Conservation (phyloP, 2,113 vertebrate genomes). For the Solea solea region DNA sequence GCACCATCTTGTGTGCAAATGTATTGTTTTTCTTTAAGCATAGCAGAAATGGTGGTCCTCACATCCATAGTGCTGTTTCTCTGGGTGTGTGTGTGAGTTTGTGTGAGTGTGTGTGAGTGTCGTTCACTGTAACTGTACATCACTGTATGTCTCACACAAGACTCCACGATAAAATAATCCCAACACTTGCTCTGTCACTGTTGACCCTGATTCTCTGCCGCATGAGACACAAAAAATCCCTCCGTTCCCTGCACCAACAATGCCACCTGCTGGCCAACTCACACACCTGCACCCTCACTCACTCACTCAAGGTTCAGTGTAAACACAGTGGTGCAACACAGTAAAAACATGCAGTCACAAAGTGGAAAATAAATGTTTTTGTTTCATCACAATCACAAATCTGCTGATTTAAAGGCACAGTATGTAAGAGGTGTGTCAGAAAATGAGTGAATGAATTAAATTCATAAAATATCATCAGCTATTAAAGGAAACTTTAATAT, state of each 20-base stretch:
- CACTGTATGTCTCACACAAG: not conserved
- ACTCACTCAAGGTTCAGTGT: not conserved
- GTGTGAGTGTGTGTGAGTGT: not conserved
- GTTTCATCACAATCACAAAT: no score
- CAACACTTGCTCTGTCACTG: not conserved
- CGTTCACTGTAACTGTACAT: not conserved
- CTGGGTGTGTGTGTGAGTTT: no score
- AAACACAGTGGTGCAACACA: not conserved
- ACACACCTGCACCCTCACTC: not conserved
- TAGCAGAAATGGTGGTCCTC: no score
- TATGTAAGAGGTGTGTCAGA: no score
- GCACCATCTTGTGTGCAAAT: no score
- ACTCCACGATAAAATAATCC: not conserved
- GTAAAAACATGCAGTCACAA: conserved; percentile 20
- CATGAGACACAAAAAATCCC: not conserved
- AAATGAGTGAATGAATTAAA: no score
- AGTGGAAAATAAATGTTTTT: conserved; percentile 8
- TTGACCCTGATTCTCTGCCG: conserved; percentile 6
- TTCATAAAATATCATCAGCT: no score
- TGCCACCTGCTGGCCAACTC: conserved; percentile 55
- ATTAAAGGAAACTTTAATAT: no score
- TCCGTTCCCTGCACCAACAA: conserved; percentile 39
- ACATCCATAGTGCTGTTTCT: not conserved
- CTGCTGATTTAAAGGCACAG: no score
- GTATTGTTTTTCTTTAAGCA: no score